A percentile compares a stretch with the other conserved stretches of the same genome.
These are phyloP conservation scores for Hypselothyrea guttata DNA, from an alignment of 2,888 invertebrate species.

Conservation along the genomic window DNA sequence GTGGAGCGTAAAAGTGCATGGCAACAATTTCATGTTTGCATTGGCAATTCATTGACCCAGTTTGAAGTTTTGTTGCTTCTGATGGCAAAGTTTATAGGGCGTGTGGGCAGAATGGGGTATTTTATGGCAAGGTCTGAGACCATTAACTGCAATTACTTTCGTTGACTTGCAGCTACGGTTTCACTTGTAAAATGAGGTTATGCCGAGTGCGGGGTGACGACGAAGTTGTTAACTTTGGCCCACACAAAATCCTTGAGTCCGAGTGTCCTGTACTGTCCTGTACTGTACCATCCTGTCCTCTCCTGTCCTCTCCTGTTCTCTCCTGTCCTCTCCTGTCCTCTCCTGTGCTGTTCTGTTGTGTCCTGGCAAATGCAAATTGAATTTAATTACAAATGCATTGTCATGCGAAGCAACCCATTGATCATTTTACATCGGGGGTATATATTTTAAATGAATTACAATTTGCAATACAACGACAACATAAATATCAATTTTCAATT, in stretches of 20 bases:
- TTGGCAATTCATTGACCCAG: conserved; percentile 72
- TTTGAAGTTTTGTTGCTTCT: conserved; percentile 49
- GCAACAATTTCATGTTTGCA: conserved; percentile 60
- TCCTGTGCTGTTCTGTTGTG: conserved; percentile 3
- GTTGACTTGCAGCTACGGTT: conserved; percentile 32
- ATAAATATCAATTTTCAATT: conserved; percentile 47
- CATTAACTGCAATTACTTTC: conserved; percentile 56
- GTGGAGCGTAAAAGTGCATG: conserved; percentile 1
- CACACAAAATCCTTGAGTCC: too few species aligned
- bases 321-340: too few species aligned
- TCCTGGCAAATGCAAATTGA: conserved; percentile 39
- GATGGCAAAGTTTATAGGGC: conserved; percentile 49
- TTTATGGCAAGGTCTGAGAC: conserved; percentile 42
- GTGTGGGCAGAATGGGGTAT: conserved; percentile 12
- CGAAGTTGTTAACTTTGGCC: not conserved
- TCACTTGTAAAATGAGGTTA: conserved; percentile 27
- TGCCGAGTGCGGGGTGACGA: not conserved
- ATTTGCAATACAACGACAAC: conserved; percentile 7
- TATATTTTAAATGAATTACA: conserved; percentile 29
- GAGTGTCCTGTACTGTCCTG: too few species aligned
- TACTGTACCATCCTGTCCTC: too few species aligned
- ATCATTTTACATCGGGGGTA: conserved; percentile 24
- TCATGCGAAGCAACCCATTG: conserved; percentile 16
- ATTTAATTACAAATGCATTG: conserved; percentile 20
- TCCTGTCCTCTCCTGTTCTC: too few species aligned